Base-by-base conservation (phyloP, 1,140 invertebrate genomes). In the Steinernema khuongi region DNA sequence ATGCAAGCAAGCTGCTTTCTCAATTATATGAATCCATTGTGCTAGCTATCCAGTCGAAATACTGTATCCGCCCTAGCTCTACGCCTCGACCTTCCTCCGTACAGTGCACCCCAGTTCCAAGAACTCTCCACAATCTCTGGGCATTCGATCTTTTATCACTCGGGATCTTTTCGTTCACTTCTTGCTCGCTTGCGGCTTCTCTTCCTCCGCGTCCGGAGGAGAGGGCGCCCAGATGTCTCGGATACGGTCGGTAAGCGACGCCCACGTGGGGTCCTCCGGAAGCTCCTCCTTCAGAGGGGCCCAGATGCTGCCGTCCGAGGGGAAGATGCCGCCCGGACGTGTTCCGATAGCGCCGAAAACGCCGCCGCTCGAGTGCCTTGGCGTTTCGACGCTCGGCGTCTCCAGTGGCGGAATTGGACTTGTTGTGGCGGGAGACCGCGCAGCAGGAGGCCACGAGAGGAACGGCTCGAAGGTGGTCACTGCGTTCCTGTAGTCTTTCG, bases 191-290 rank as follows among this genome's bases (percentile, higher is more conserved):
- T 41, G 7, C 36, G 7, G 7, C n/a, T 41, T 41, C 36, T 41
- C 36, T 41, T 41, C n/a, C 36, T 41, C 36, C n/a, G 36, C 7
- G 36, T 11, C n/a, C 36, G 7, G 36, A 41, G 36, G 7, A n/a
- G 36, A 41, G n/a, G 36, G 36, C n/a, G 7, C 36, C 50, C 50
- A 60, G 50, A 60, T 60, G 50, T 60, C 50, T 26, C 50, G 50
- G 22, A 60, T 60, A 4, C 50, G 50, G 19, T 60, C 50, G 36
- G 7, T 41, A 22, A 60, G 11, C 50, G 11, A 11, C 4, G 50
- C 50, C 50, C 50, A 60, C 50, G 19, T 60, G 11, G 50, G 22
- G 4, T 60, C 36, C 50, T 7, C 26, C 50, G 50, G 36, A 41
- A 17, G 11, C 26, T 60, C 50, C 22, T 60, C 50, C 19, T 26